Percentiles rank a stretch among this genome's conserved stretches.
Conservation (phyloP, 23 tunicate species). For the Diplosoma virens region DNA sequence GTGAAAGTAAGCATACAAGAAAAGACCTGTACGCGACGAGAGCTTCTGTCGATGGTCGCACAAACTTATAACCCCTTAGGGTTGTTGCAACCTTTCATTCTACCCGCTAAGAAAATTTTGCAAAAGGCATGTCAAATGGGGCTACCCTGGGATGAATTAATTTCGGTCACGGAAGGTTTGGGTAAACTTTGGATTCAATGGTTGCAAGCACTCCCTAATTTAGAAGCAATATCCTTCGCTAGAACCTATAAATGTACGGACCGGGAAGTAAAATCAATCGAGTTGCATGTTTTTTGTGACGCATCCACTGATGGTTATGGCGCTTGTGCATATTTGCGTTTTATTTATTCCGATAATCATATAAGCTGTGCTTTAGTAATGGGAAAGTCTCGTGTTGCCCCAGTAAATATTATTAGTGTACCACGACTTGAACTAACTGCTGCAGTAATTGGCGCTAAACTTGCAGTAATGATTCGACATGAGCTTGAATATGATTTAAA, state of each 20-base stretch:
- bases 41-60: constrained; percentile 32
- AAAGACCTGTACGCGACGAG: constrained; percentile 36
- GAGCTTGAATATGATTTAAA: constrained; percentile 12
- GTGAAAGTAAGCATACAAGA: neutral
- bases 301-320: constrained; percentile 38
- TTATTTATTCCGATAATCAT: neutral
- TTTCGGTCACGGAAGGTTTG: neutral
- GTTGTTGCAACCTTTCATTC: constrained; percentile 39
- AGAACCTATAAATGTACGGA: neutral
- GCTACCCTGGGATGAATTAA: constrained; percentile 29
- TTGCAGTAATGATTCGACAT: neutral
- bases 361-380: neutral
- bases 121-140: constrained; percentile 6
- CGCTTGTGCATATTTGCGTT: constrained; percentile 23
- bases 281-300: constrained; percentile 53
- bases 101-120: constrained; percentile 34
- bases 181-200: constrained; percentile 9
- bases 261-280: neutral
- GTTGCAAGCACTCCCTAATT: neutral
- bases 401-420: neutral
- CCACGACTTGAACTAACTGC: constrained; percentile 27
- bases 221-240: neutral
- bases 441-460: constrained; percentile 18
- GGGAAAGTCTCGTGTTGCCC: constrained; percentile 27
- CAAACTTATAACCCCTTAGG: constrained; percentile 38